phyloP scores from a whole-genome alignment of 2,888 invertebrate species.

The Siphlonurus alternatus region DNA sequence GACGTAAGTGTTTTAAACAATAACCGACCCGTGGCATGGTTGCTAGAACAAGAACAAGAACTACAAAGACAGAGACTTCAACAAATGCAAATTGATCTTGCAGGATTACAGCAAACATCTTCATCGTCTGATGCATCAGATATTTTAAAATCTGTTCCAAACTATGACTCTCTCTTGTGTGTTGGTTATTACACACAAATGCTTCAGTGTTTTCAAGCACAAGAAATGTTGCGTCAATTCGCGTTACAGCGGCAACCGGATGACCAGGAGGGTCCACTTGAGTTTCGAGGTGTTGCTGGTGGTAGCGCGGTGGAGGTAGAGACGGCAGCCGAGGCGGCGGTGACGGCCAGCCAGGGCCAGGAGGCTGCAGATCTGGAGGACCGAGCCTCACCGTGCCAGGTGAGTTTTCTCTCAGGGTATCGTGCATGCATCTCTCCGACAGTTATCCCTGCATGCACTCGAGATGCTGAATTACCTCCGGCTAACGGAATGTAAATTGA shows the following conservation, averaged over 20 bases:
- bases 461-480: no score
- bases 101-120: slow-evolving; percentile 17
- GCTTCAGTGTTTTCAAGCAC: slow-evolving; percentile 20
- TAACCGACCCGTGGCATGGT: not conserved
- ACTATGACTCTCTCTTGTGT: slow-evolving; percentile 18
- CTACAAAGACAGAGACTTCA: slow-evolving; percentile 18
- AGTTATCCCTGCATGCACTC: no score
- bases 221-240: slow-evolving; percentile 20
- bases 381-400: no score
- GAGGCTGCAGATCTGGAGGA: not conserved
- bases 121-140: slow-evolving; percentile 11
- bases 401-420: no score
- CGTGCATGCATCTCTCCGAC: no score
- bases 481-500: no score
- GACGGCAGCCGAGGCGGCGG: not conserved
- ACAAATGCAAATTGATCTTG: slow-evolving; percentile 18
- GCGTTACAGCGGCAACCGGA: slow-evolving; percentile 17
- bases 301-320: not conserved
- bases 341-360: not conserved
- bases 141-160: not conserved
- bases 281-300: not conserved
- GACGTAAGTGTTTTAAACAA: not conserved
- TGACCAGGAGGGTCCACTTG: slow-evolving; percentile 4
- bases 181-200: slow-evolving; percentile 20
- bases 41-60: slow-evolving; percentile 14